Evolutionary conservation across 2,797 vertebrate species (phyloP).

Genomic region (Myotis pilosus): DNA sequence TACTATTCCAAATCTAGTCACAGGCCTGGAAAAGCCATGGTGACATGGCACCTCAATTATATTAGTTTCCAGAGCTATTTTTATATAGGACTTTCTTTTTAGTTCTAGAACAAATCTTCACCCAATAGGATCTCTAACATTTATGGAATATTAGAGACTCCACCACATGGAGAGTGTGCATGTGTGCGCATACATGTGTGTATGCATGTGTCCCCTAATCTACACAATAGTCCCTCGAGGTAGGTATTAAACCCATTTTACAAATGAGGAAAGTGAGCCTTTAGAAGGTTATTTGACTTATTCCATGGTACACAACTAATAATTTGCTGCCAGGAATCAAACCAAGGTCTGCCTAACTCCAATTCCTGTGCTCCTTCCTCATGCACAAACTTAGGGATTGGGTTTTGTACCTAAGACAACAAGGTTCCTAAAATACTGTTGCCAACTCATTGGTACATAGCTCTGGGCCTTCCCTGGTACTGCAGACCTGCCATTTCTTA

Average conservation of each 20-base stretch:
- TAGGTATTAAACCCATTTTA: not conserved
- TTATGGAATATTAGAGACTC: not conserved
- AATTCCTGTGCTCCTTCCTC: not conserved
- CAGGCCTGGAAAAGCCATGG: not conserved
- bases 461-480: not conserved
- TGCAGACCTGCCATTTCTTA: not conserved
- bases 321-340: not conserved
- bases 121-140: not conserved
- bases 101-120: slow-evolving; percentile 35
- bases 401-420: not conserved
- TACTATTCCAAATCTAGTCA: not conserved
- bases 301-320: not conserved
- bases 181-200: fast-evolving
- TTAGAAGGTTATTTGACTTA: not conserved
- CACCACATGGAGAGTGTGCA: not conserved
- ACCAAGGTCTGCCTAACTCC: not conserved
- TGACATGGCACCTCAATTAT: not conserved
- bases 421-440: not conserved
- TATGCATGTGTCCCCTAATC: not conserved
- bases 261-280: not conserved
- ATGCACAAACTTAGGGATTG: not conserved
- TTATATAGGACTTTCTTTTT: not conserved
- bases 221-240: not conserved
- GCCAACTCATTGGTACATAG: not conserved
- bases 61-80: not conserved